Evolutionary conservation across 2,888 invertebrate species (phyloP).

Genomic region (Rhagium mordax): DNA sequence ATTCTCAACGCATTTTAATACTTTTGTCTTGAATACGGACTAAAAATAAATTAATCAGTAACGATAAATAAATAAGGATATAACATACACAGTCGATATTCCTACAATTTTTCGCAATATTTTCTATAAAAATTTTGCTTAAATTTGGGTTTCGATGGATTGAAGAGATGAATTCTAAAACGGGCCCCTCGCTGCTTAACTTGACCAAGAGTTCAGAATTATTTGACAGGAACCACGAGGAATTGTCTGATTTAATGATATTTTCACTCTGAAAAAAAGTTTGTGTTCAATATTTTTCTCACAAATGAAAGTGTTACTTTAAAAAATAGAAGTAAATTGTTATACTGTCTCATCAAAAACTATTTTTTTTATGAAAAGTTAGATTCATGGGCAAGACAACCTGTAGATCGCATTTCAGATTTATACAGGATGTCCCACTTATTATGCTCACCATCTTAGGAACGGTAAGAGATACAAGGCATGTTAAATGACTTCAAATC

Average conservation of each 20-base stretch:
- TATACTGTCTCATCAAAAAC: too few relatives aligned
- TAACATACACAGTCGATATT: slow-evolving; percentile 45
- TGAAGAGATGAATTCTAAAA: slow-evolving; percentile 75
- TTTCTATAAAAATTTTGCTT: slow-evolving; percentile 81
- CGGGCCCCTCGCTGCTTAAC: slow-evolving; percentile 78
- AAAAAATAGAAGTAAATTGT: too few relatives aligned
- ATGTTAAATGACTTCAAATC: too few relatives aligned
- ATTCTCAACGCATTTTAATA: slow-evolving; percentile 79
- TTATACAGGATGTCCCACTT: too few relatives aligned
- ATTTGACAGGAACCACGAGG: slow-evolving; percentile 85
- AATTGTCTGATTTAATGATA: slow-evolving; percentile 79
- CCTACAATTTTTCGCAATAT: slow-evolving; percentile 73
- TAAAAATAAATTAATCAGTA: slow-evolving; percentile 60
- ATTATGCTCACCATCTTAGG: too few relatives aligned
- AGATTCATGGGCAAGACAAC: too few relatives aligned
- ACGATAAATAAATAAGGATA: slow-evolving; percentile 7
- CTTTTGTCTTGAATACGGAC: slow-evolving; percentile 79
- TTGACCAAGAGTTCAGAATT: slow-evolving; percentile 79
- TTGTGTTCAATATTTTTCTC: too few relatives aligned
- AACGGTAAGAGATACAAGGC: too few relatives aligned
- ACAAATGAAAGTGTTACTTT: too few relatives aligned
- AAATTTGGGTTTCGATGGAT: slow-evolving; percentile 78
- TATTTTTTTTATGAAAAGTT: too few relatives aligned
- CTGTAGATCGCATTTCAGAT: too few relatives aligned
- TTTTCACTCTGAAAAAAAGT: slow-evolving; percentile 76